A percentile compares a stretch with the other conserved stretches of the same genome.
Conservation (phyloP, 2,797 vertebrate species). For the Echiichthys vipera region DNA sequence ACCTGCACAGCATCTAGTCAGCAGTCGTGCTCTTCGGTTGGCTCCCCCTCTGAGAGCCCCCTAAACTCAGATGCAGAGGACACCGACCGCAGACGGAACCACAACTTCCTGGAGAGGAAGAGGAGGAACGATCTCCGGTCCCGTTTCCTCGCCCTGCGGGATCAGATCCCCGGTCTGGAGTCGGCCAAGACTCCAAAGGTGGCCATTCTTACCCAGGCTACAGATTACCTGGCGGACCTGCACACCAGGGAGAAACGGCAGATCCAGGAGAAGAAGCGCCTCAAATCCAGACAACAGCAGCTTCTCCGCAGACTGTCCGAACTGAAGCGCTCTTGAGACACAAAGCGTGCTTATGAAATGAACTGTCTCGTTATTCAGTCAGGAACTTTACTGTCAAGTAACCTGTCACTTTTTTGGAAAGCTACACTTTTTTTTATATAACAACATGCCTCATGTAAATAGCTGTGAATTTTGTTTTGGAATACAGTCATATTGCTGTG, state of each 20-base stretch:
- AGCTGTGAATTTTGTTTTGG: slow-evolving; percentile 45
- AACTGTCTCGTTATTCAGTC: slow-evolving; percentile 54
- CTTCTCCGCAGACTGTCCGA: slow-evolving; percentile 89
- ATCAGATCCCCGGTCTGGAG: slow-evolving; percentile 91
- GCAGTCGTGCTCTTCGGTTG: slow-evolving; percentile 27
- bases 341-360: not conserved
- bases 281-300: slow-evolving; percentile 86
- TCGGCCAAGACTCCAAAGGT: slow-evolving; percentile 95
- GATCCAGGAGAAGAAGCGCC: slow-evolving; percentile 89
- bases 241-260: slow-evolving; percentile 87
- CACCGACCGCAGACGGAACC: slow-evolving; percentile 92
- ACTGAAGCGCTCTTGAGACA: slow-evolving; percentile 87
- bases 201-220: slow-evolving; percentile 93
- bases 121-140: slow-evolving; percentile 94
- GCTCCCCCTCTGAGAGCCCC: slow-evolving; percentile 79
- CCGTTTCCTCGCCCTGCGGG: slow-evolving; percentile 91
- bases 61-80: slow-evolving; percentile 87
- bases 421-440: slow-evolving; percentile 45
- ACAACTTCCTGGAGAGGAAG: slow-evolving; percentile 96
- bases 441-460: slow-evolving; percentile 69
- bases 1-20: slow-evolving; percentile 50
- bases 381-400: slow-evolving; percentile 42
- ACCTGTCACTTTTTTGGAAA: slow-evolving; percentile 65
- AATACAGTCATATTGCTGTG: slow-evolving; percentile 37
- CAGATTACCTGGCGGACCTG: slow-evolving; percentile 90